These are phyloP conservation scores for Pogonomyrmex californicus DNA, from an alignment of 1,140 invertebrate species.

Conservation along the genomic window DNA sequence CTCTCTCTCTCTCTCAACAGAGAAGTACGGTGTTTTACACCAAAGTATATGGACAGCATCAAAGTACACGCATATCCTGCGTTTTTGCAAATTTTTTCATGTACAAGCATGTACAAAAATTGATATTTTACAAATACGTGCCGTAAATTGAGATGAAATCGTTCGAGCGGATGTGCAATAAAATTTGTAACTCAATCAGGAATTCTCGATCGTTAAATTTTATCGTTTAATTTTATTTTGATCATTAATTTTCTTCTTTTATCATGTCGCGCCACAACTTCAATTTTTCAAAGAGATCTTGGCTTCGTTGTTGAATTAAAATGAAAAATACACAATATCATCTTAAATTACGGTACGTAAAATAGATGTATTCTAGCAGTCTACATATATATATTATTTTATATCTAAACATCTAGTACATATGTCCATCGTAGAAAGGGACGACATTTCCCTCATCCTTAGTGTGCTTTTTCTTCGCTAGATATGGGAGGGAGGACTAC, in stretches of 20 bases:
- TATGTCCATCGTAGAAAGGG: neutral
- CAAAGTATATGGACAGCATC: neutral
- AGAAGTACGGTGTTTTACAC: slow-evolving; percentile 31
- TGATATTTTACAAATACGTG: slow-evolving; percentile 31
- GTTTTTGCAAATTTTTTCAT: slow-evolving; percentile 29
- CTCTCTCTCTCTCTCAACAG: neutral
- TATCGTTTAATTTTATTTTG: neutral
- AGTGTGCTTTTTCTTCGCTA: neutral
- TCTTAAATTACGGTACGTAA: slow-evolving; percentile 22
- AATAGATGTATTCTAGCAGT: slow-evolving; percentile 60
- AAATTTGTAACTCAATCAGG: neutral
- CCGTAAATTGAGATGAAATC: slow-evolving; percentile 28
- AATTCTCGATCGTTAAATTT: neutral
- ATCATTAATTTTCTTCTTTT: neutral
- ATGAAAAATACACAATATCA: slow-evolving; percentile 11
- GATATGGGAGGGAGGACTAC: slow-evolving; percentile 13
- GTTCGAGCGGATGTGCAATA: neutral
- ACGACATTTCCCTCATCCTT: neutral
- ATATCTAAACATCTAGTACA: neutral
- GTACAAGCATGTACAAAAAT: slow-evolving; percentile 45
- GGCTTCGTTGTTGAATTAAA: neutral
- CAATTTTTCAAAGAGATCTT: neutral
- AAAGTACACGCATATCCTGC: neutral
- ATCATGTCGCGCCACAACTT: neutral
- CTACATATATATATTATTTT: slow-evolving; percentile 41